Percentiles rank a stretch among this genome's conserved stretches.
Conservation (phyloP, 2,797 vertebrate species). For the Tragopan temminckii region DNA sequence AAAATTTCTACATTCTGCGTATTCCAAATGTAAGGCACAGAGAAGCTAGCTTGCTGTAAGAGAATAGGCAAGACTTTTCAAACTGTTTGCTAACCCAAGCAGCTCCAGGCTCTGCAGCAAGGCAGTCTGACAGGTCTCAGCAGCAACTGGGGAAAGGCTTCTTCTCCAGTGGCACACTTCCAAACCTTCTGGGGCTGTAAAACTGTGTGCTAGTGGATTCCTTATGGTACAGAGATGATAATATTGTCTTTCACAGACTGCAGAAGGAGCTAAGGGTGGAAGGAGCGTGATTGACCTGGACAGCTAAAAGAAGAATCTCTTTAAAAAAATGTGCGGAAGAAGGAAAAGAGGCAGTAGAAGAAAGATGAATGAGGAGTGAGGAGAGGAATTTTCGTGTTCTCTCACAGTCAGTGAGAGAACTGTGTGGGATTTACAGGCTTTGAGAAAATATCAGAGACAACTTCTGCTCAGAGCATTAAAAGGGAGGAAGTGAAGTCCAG, state of each 20-base stretch:
- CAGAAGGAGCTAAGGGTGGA: not conserved
- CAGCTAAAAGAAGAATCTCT: conserved; percentile 46
- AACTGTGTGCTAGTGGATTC: conserved; percentile 23
- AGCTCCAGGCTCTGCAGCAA: conserved; percentile 39
- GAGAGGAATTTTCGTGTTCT: not conserved
- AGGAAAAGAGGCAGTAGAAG: not conserved
- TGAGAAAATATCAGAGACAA: not conserved
- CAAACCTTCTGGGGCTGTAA: conserved; percentile 52
- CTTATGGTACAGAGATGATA: conserved; percentile 44
- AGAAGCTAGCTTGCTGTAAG: not conserved
- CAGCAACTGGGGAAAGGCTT: conserved; percentile 22
- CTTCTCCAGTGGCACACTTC: conserved; percentile 46
- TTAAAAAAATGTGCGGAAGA: not conserved
- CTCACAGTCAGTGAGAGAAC: not conserved
- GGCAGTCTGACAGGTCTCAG: conserved; percentile 45
- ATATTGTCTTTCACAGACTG: conserved; percentile 26
- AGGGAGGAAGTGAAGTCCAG: not conserved
- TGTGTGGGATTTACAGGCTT: not conserved
- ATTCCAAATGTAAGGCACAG: not conserved
- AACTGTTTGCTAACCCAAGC: not conserved
- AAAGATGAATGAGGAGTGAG: not conserved
- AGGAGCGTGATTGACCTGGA: conserved; percentile 3
- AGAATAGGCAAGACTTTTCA: conserved; percentile 22
- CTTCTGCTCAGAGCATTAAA: not conserved
- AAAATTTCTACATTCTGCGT: not conserved